phyloP scores from a whole-genome alignment of 2,888 invertebrate genomes.

The Dryobota labecula region DNA sequence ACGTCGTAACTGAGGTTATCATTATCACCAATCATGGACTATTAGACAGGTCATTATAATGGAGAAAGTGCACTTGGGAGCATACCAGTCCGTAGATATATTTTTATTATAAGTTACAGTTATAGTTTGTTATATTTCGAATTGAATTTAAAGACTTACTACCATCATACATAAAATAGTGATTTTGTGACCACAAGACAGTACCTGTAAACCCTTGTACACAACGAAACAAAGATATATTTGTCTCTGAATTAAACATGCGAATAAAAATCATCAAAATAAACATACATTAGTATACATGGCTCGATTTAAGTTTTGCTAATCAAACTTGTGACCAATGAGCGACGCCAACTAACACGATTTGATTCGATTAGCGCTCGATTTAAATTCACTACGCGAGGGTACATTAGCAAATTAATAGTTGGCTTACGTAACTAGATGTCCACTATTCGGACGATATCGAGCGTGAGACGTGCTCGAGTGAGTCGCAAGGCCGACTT shows the following conservation, averaged over 20 bases:
- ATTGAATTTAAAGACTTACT: too few relatives aligned
- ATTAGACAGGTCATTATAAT: slow-evolving; percentile 72
- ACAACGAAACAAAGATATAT: slow-evolving; percentile 44
- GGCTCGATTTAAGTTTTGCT: slow-evolving; percentile 64
- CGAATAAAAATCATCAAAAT: slow-evolving; percentile 62
- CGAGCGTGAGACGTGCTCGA: slow-evolving; percentile 81
- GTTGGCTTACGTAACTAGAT: slow-evolving; percentile 82
- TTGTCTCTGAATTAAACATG: slow-evolving; percentile 34
- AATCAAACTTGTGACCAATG: slow-evolving; percentile 67
- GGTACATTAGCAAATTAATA: slow-evolving; percentile 82
- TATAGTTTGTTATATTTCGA: background rate
- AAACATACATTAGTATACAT: slow-evolving; percentile 64
- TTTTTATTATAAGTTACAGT: too few relatives aligned
- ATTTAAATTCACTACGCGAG: slow-evolving; percentile 74
- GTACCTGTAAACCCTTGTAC: background rate
- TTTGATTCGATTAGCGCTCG: slow-evolving; percentile 70
- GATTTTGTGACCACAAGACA: slow-evolving; percentile 13
- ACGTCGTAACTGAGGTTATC: slow-evolving; percentile 73
- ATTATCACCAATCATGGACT: slow-evolving; percentile 73
- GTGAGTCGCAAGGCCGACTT: slow-evolving; percentile 84
- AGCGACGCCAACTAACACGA: slow-evolving; percentile 65
- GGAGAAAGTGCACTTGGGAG: slow-evolving; percentile 52
- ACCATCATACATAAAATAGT: too few relatives aligned
- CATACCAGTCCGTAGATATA: background rate
- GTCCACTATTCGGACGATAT: slow-evolving; percentile 80